Evolutionary conservation across 2,113 vertebrate species (phyloP).

Genomic region (Erpornis zantholeuca): DNA sequence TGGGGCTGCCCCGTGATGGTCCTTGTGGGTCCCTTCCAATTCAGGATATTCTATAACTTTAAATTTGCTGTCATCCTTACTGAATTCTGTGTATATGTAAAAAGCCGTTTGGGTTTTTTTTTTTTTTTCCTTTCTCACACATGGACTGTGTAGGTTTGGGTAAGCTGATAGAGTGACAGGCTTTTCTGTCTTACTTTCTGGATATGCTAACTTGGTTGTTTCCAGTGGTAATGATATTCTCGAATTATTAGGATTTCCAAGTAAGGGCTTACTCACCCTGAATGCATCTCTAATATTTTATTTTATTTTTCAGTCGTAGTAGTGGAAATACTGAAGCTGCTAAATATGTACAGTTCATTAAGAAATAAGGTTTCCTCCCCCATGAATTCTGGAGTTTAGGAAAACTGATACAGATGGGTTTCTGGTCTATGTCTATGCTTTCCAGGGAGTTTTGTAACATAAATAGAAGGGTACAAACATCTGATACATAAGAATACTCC

Average conservation of each 20-base stretch:
- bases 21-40: background rate
- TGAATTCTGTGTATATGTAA: background rate
- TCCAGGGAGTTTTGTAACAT: background rate
- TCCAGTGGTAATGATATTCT: background rate
- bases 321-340: background rate
- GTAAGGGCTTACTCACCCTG: background rate
- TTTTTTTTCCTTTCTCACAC: background rate
- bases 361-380: background rate
- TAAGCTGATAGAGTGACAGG: background rate
- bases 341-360: background rate
- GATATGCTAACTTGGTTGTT: background rate
- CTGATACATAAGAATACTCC: background rate
- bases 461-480: slow-evolving; percentile 16
- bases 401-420: background rate
- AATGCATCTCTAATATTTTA: background rate
- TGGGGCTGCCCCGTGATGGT: background rate
- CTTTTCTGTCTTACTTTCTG: background rate
- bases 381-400: background rate
- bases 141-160: background rate
- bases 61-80: background rate
- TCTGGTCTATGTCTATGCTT: slow-evolving; percentile 3
- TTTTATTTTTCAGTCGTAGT: background rate
- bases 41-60: background rate
- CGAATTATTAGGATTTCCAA: background rate
- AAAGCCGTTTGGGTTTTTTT: background rate